Evolutionary conservation across 2,797 vertebrate genomes (phyloP), one percentile per base, ranked within the genome.

Genomic region (Peromyscus nudipes): DNA sequence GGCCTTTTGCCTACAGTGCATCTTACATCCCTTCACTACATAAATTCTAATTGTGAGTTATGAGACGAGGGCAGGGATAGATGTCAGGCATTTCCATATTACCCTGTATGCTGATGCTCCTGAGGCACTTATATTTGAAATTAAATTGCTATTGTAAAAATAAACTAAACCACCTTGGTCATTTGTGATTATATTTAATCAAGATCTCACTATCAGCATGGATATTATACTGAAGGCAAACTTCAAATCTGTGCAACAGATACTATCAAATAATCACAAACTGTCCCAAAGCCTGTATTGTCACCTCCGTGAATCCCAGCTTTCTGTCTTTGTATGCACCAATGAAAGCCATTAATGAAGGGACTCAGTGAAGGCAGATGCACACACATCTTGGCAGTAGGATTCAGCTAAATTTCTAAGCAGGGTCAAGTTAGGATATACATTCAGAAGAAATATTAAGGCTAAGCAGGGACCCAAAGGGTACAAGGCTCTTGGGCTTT

Each of bases 341-440:
- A 25, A 95, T 27, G 75, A 46, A 76, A 64, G 29, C 17, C 87
- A 75, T 84, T 76, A 87, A 71, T 77, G 91, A 75, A 95, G 75
- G 25, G n/a, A 23, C 88, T 97, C 27, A 69, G 60, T 57, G 65
- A 43, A 85, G 60, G 40, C 13, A 90, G 65, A 92, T 40, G 13
- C 52, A 69, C 34, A 86, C 77, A 93, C 76, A 83, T 82, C 75
- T 55, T 37, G 67, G 49, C 60, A 89, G 43, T 6, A 57, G 71
- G 43, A 87, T 79, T 91, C 75, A 85, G n/a, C 40, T 92, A 87
- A 52, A 81, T 91, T 86, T 89, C 46, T 83, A 96, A 43, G 76
- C 46, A 91, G 55, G 64, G 75, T 92, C 75, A 96, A 91, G 46
- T 2, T 64, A 90, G 37, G 23, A 8, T 71, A 11, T 34, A 14